Conservation (phyloP, 1,140 invertebrate species). For the Cydia splendana region DNA sequence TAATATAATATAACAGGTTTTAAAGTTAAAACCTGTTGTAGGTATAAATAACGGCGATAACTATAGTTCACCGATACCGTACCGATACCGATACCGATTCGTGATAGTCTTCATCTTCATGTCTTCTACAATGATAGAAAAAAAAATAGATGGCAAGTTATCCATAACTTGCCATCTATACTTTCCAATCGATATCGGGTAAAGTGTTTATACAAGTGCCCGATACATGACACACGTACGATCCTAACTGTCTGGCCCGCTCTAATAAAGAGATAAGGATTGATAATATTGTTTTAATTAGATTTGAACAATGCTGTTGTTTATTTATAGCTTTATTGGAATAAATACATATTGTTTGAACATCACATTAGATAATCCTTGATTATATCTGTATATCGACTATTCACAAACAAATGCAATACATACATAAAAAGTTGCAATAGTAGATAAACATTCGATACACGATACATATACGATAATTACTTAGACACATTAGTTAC, state of each 20-base stretch:
- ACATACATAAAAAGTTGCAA: background rate
- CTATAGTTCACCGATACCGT: too few relatives aligned
- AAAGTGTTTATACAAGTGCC: constrained; percentile 19
- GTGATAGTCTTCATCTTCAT: too few relatives aligned
- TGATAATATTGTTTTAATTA: background rate
- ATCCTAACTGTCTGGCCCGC: background rate
- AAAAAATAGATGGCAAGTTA: too few relatives aligned
- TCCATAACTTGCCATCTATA: background rate
- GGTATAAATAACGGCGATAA: background rate
- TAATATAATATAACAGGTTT: too few relatives aligned
- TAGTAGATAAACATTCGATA: background rate
- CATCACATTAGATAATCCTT: background rate
- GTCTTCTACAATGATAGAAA: too few relatives aligned
- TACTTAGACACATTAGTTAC: too few relatives aligned
- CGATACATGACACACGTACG: background rate
- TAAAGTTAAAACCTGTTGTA: too few relatives aligned
- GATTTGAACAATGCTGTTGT: background rate
- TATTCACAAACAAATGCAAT: background rate
- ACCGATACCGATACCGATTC: too few relatives aligned
- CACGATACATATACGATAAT: too few relatives aligned
- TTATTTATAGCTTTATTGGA: background rate
- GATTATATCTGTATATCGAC: background rate
- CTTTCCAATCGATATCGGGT: background rate
- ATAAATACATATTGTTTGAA: too few relatives aligned
- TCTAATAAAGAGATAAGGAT: constrained; percentile 16